A percentile compares a stretch with the other conserved stretches of the same genome.
These are phyloP conservation scores for Ectemnius continuus DNA, from an alignment of 2,888 invertebrate genomes.

Conservation along the genomic window DNA sequence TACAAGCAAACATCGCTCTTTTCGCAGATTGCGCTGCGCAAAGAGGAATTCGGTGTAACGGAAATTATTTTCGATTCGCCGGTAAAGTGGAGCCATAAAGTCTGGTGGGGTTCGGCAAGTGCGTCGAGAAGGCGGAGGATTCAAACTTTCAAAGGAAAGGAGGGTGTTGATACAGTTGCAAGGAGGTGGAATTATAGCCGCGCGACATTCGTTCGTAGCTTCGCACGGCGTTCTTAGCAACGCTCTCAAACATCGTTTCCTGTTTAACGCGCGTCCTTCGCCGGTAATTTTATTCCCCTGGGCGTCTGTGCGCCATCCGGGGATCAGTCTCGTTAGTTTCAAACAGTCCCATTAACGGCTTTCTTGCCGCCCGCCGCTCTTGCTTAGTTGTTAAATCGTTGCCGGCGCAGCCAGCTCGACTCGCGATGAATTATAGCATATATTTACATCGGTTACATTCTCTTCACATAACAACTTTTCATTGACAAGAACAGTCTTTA, in stretches of 20 bases:
- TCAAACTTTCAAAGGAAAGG: constrained; percentile 22
- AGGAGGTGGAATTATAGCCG: constrained; percentile 12
- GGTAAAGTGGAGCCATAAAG: constrained; percentile 18
- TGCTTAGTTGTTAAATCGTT: not conserved
- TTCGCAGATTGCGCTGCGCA: not conserved
- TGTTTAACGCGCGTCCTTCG: constrained; percentile 16
- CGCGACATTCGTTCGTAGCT: constrained; percentile 13
- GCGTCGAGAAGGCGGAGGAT: constrained; percentile 4
- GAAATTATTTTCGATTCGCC: constrained; percentile 16
- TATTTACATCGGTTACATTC: too few relatives aligned
- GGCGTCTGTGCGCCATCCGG: not conserved
- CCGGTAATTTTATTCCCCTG: constrained; percentile 15
- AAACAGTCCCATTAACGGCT: constrained; percentile 7
- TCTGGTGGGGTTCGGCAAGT: not conserved
- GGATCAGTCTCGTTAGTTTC: constrained; percentile 8
- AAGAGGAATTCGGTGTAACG: too few relatives aligned
- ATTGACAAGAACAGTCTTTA: too few relatives aligned
- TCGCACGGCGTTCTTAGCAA: constrained; percentile 13
- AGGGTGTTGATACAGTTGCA: constrained; percentile 30
- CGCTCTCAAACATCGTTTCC: constrained; percentile 13
- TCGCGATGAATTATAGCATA: not conserved
- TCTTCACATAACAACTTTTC: too few relatives aligned
- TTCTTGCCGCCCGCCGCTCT: not conserved
- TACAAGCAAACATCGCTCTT: not conserved
- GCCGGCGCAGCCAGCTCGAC: not conserved